Base-by-base conservation (phyloP, 1,140 invertebrate genomes). In the Zaprionus taronus region DNA sequence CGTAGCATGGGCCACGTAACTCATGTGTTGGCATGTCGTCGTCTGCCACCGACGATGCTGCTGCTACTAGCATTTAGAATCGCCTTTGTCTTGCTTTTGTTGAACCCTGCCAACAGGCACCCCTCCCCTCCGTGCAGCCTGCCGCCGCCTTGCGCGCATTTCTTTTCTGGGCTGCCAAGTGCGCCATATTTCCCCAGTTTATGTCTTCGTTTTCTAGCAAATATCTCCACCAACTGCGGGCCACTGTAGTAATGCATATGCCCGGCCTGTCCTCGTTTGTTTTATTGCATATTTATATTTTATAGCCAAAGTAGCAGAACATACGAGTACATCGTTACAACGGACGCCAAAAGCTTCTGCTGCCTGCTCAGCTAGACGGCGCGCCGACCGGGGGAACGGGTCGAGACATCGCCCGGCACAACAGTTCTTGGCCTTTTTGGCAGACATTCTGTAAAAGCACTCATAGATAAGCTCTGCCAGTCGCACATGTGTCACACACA, bases 211-310 rank as follows among this genome's bases (percentile, higher is more conserved):
- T 90, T 72, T 68, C 63, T 74, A 81, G 81, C 79, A 89, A 84
- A 87, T 87, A 89, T 83, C 73, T 79, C 38, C 57, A 75, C 49
- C n/a, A 44, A 44, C 41, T 44, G 41, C 5, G 41, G 55, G 56
- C 38, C 68, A 79, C 51, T 67, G 36, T 20, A 51, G 77, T 84
- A 89, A 84, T 84, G 84, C 84, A 90, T 89, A 89, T 81, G 84
- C 76, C 67, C 75, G 66, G 71, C 75, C 84, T 86, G 85, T 89
- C 89, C 81, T 85, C 85, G 85, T 89, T 89, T 89, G 85, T 89
- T 89, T 89, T 89, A 89, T 89, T 90, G 85, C 85, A 89, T 90
- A 89, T 89, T 90, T 89, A 89, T 89, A 85, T 89, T 90, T 89
- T 90, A 85, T 89, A 89, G 81, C 85, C 68, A 89, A 90, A 90